Percentiles rank a stretch among this genome's conserved stretches.
These are phyloP conservation scores for Drosophila kanekoi DNA, from an alignment of 2,888 invertebrate genomes.

Conservation along the genomic window DNA sequence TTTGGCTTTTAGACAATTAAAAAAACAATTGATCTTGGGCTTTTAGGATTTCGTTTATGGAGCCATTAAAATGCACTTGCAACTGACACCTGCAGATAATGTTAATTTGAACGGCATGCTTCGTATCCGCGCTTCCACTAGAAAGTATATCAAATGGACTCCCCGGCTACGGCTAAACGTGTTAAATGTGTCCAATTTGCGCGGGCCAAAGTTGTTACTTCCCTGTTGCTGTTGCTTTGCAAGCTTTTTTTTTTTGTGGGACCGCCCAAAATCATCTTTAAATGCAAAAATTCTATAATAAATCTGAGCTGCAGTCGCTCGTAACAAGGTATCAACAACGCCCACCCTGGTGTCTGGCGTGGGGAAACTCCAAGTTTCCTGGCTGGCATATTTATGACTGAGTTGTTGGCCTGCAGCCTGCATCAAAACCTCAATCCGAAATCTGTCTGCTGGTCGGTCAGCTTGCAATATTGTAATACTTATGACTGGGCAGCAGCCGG, in stretches of 20 bases:
- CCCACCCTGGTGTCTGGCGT: conserved; percentile 45
- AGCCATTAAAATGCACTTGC: conserved; percentile 41
- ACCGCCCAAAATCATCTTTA: conserved; percentile 27
- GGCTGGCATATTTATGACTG: conserved; percentile 64
- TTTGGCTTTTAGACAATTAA: neutral
- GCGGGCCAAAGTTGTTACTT: conserved; percentile 4
- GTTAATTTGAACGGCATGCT: conserved; percentile 39
- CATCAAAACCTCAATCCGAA: conserved; percentile 36
- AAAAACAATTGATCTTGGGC: conserved; percentile 5
- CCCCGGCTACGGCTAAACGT: conserved; percentile 18
- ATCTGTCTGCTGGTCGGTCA: conserved; percentile 44
- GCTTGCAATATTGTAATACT: conserved; percentile 27
- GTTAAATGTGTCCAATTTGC: conserved; percentile 31
- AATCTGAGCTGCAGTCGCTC: conserved; percentile 38
- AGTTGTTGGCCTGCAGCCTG: conserved; percentile 49
- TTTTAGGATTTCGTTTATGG: neutral
- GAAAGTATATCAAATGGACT: conserved; percentile 60
- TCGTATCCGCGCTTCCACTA: conserved; percentile 7
- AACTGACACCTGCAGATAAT: conserved; percentile 28
- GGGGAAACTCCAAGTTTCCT: conserved; percentile 43
- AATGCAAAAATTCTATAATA: conserved; percentile 53
- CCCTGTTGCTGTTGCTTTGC: conserved; percentile 15
- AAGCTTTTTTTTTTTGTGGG: conserved; percentile 10
- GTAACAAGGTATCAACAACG: conserved; percentile 49
- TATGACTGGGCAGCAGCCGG: conserved; percentile 11